phyloP scores from a whole-genome alignment of 2,113 vertebrate species.

The Ceyx cyanopectus region DNA sequence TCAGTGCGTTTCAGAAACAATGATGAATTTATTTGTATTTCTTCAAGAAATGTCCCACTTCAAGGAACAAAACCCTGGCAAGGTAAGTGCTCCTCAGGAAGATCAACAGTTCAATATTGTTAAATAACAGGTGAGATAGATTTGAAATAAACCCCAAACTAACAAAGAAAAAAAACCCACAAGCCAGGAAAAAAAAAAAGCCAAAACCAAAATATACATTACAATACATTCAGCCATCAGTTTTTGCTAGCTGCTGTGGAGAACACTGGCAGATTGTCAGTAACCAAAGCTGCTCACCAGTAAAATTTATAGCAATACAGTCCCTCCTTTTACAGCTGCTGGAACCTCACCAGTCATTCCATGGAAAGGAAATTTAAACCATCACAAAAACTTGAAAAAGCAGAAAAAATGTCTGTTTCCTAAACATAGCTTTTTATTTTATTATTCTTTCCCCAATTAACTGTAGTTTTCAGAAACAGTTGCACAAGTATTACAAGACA shows the following conservation, averaged over 20 bases:
- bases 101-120: neutral
- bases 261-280: neutral
- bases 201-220: neutral
- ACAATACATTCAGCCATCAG: neutral
- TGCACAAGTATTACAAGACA: neutral
- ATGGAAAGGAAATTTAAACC: neutral
- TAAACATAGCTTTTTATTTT: neutral
- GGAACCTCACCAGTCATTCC: neutral
- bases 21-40: slow-evolving; percentile 87
- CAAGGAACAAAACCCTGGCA: slow-evolving; percentile 96
- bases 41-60: slow-evolving; percentile 94
- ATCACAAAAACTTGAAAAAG: neutral
- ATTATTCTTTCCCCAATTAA: neutral
- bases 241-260: neutral
- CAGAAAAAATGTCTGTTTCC: neutral
- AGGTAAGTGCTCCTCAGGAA: slow-evolving; percentile 79
- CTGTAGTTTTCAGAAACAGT: neutral
- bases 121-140: neutral
- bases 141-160: neutral
- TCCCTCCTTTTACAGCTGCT: neutral
- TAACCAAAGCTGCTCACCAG: neutral
- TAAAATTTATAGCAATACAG: neutral
- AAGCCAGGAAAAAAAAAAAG: neutral
- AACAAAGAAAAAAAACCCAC: neutral
- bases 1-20: slow-evolving; percentile 86